These are phyloP conservation scores for Chamaetylas fuelleborni DNA, from an alignment of 2,113 vertebrate species.

Conservation along the genomic window DNA sequence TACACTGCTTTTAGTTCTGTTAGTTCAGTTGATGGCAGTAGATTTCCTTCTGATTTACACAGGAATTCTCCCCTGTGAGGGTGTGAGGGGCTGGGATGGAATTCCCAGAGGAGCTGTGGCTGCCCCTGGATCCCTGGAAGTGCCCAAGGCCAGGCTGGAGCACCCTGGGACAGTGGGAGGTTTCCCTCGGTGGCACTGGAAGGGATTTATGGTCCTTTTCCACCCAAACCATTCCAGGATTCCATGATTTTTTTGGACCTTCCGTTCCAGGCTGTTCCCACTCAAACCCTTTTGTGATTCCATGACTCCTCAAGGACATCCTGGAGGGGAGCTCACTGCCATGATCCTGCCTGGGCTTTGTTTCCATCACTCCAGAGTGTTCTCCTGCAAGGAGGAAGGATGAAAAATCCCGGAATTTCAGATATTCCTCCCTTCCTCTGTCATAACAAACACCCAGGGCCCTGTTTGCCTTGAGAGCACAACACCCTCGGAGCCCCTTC, in stretches of 20 bases:
- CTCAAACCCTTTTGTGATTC: neutral
- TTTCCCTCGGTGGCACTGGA: neutral
- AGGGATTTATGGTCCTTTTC: neutral
- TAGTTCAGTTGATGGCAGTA: neutral
- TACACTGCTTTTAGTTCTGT: neutral
- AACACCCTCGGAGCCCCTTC: neutral
- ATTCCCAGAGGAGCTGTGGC: neutral
- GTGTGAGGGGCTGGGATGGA: neutral
- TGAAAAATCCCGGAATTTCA: neutral
- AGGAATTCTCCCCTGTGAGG: too few relatives aligned
- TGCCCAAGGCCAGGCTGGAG: neutral
- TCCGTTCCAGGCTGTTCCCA: too few relatives aligned
- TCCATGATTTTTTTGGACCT: too few relatives aligned
- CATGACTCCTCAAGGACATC: neutral
- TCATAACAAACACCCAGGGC: rapidly evolving
- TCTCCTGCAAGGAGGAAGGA: neutral
- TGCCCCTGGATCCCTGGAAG: neutral
- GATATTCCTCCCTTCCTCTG: neutral
- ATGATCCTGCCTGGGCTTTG: neutral
- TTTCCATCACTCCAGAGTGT: too few relatives aligned
- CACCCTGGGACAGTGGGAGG: rapidly evolving
- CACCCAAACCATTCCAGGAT: neutral
- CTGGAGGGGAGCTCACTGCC: neutral
- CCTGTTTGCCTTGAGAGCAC: neutral
- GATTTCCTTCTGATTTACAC: neutral